A percentile compares a stretch with the other conserved stretches of the same genome.
Conservation (phyloP, 2,797 vertebrate genomes). For the Pelochelys cantorii region DNA sequence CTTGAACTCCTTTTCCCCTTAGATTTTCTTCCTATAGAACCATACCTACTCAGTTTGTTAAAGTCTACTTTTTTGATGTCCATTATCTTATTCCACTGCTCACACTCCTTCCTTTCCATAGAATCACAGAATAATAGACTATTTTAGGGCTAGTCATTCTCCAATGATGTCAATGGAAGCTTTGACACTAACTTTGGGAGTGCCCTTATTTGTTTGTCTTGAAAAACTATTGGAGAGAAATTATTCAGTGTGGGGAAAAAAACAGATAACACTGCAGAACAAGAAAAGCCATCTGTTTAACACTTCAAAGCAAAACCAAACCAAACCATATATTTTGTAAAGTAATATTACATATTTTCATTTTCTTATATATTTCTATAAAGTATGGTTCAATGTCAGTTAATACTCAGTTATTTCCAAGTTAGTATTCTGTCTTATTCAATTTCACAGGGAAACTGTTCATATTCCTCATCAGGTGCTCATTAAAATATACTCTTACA, state of each 20-base stretch:
- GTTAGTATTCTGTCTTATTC: neutral
- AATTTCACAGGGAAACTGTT: neutral
- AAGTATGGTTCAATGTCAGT: neutral
- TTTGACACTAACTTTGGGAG: neutral
- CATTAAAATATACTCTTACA: neutral
- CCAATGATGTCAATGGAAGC: neutral
- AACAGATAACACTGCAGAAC: fast-evolving
- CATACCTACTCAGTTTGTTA: neutral
- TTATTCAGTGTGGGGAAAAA: neutral
- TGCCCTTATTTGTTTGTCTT: neutral
- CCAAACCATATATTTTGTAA: neutral
- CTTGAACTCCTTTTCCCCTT: neutral
- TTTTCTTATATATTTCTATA: neutral
- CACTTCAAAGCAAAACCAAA: neutral
- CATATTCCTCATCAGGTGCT: neutral
- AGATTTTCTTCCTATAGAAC: neutral
- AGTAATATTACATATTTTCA: neutral
- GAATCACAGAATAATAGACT: neutral
- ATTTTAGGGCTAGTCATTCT: neutral
- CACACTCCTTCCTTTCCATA: neutral
- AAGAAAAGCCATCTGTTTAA: neutral
- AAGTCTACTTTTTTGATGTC: neutral
- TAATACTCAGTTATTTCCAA: neutral
- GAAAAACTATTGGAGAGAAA: neutral
- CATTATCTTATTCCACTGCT: neutral